Evolutionary conservation across 2,888 invertebrate species (phyloP).

Genomic region (Callyntrura guangdongensis): DNA sequence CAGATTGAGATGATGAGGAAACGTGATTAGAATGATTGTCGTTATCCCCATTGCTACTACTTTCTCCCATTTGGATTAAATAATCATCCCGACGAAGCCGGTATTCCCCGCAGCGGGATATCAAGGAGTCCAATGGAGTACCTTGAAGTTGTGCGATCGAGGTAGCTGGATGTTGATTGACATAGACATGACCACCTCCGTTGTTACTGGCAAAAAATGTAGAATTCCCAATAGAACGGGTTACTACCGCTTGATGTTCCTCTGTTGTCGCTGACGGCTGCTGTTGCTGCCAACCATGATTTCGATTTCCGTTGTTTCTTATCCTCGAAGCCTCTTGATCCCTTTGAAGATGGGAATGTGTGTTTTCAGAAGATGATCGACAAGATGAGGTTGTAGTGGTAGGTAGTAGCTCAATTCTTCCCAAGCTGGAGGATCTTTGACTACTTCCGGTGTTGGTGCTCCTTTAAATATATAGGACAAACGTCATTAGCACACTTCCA

Average conservation of each 20-base stretch:
- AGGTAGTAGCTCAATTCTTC: slow-evolving; percentile 68
- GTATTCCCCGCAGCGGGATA: slow-evolving; percentile 83
- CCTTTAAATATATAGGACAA: background rate
- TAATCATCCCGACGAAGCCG: slow-evolving; percentile 81
- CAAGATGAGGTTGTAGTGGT: slow-evolving; percentile 56
- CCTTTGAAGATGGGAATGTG: slow-evolving; percentile 1
- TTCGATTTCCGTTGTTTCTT: slow-evolving; percentile 60
- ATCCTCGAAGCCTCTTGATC: slow-evolving; percentile 11
- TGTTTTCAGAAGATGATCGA: slow-evolving; percentile 61
- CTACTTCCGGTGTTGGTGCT: slow-evolving; percentile 49
- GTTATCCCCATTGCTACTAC: slow-evolving; percentile 32
- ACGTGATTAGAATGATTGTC: slow-evolving; percentile 57
- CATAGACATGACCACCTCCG: background rate
- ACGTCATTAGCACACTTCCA: background rate
- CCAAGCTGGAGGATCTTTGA: slow-evolving; percentile 75
- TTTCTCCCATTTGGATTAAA: slow-evolving; percentile 40
- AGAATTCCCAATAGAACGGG: slow-evolving; percentile 57
- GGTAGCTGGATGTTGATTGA: background rate
- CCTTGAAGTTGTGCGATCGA: slow-evolving; percentile 35
- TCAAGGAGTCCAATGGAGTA: slow-evolving; percentile 81
- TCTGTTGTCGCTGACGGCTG: background rate
- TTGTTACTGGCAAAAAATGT: slow-evolving; percentile 63
- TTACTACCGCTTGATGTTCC: background rate
- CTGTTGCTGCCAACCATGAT: background rate
- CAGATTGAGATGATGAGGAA: slow-evolving; percentile 45